Evolutionary conservation across 2,888 invertebrate genomes (phyloP), one percentile per base, ranked within the genome.

Genomic region (Plusia festucae): DNA sequence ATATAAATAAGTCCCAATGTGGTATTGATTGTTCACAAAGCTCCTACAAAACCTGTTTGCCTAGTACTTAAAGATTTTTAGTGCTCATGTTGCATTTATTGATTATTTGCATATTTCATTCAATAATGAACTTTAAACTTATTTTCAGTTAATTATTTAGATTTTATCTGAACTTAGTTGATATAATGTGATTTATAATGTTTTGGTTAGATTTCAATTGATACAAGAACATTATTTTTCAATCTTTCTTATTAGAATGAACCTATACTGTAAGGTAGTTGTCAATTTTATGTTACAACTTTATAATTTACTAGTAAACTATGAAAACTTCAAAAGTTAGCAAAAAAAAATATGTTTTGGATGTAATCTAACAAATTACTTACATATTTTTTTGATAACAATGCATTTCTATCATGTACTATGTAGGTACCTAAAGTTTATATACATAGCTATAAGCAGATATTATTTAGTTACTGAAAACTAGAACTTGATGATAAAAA

Each of bases 1-100:
- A 54, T 15, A n/a, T 15, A 60, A 32, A 55, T 32, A 53, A 44
- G 51, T 11, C 27, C 57, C 13, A 49, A 8, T 22, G 22, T 15
- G 15, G 60, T 74, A 78, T 75, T 78, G 72, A 75, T 71, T 75
- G 60, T 20, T 34, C 27, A 27, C 4, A 34, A 49, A 70, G 30
- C 60, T 65, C 15, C 52, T 53, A 2, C n/a, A 49, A 70, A 79
- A 72, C 70, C 70, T 62, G 72, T 73, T 75, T 79, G 30, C 49
- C 44, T 65, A 54, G 56, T 58, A 62, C 60, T 57, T 65, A 49
- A 40, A 60, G 27, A 54, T 49, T 76, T 59, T 68, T 63, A 55
- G 58, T 58, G 65, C 34, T 52, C 1, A 46, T 56, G 44, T 72
- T 78, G 61, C 63, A 61, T 16, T n/a, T 54, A 54, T 58, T 40